A percentile compares a stretch with the other conserved stretches of the same genome.
These are phyloP conservation scores for Malurus leucopterus DNA, from an alignment of 2,797 vertebrate species.

Conservation along the genomic window DNA sequence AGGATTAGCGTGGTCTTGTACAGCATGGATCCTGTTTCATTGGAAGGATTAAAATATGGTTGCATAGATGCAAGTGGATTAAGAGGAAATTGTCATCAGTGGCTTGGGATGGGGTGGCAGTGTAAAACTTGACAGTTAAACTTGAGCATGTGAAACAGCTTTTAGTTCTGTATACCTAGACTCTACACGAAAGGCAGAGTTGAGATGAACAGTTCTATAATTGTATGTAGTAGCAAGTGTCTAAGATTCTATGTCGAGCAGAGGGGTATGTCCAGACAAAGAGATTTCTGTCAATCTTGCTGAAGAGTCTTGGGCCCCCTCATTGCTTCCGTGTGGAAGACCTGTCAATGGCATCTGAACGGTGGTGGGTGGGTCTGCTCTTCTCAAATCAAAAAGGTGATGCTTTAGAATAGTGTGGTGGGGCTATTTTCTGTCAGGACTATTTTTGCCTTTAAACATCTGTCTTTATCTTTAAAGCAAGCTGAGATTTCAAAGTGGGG, in stretches of 20 bases:
- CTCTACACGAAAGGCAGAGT: not conserved
- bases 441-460: not conserved
- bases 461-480: not conserved
- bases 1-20: not conserved
- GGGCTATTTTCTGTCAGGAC: not conserved
- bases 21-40: not conserved
- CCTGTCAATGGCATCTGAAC: not conserved
- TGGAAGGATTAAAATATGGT: not conserved
- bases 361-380: not conserved
- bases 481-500: not conserved
- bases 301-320: not conserved
- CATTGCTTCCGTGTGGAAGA: not conserved
- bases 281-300: not conserved
- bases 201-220: not conserved
- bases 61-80: not conserved
- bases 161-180: not conserved
- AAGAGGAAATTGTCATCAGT: not conserved
- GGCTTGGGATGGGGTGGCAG: not conserved
- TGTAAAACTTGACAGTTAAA: not conserved
- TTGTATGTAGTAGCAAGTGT: not conserved
- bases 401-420: not conserved
- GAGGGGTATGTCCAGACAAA: not conserved
- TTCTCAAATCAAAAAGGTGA: not conserved
- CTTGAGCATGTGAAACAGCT: not conserved
- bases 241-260: not conserved